These are phyloP conservation scores for Trogon melanurus DNA, from an alignment of 2,113 vertebrate genomes.

Conservation along the genomic window DNA sequence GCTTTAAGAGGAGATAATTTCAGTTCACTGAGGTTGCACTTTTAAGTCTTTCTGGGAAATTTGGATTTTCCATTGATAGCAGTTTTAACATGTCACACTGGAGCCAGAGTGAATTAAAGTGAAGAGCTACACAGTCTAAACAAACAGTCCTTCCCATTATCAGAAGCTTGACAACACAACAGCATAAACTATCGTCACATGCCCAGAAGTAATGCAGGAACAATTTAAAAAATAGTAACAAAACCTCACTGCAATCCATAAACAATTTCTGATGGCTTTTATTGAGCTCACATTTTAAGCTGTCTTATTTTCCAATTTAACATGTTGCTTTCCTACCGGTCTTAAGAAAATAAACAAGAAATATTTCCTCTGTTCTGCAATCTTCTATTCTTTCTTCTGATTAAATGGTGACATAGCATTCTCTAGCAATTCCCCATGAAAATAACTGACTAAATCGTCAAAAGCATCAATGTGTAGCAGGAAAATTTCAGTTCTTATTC, in stretches of 20 bases:
- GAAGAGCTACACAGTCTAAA: constrained; percentile 92
- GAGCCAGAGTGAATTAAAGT: constrained; percentile 93
- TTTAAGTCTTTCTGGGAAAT: constrained; percentile 88
- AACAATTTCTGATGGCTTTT: background rate
- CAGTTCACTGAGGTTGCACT: constrained; percentile 79
- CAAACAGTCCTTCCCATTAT: constrained; percentile 88
- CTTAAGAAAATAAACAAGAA: constrained; percentile 10
- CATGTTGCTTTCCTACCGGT: background rate
- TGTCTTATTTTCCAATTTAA: background rate
- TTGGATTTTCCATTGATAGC: constrained; percentile 89
- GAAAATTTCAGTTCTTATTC: background rate
- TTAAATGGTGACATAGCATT: background rate
- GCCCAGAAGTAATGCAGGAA: constrained; percentile 65
- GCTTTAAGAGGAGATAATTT: constrained; percentile 89
- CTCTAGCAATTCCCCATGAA: background rate
- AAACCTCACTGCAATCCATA: constrained; percentile 52
- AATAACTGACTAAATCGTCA: background rate
- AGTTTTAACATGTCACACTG: constrained; percentile 93
- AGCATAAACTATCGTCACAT: constrained; percentile 82
- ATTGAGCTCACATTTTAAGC: constrained; percentile 25
- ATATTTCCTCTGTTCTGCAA: background rate
- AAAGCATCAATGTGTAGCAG: background rate
- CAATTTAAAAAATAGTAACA: constrained; percentile 69
- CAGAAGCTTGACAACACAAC: constrained; percentile 88
- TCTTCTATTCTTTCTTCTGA: background rate